Evolutionary conservation across 2,888 invertebrate genomes (phyloP).

Genomic region (Uropetala carovei): DNA sequence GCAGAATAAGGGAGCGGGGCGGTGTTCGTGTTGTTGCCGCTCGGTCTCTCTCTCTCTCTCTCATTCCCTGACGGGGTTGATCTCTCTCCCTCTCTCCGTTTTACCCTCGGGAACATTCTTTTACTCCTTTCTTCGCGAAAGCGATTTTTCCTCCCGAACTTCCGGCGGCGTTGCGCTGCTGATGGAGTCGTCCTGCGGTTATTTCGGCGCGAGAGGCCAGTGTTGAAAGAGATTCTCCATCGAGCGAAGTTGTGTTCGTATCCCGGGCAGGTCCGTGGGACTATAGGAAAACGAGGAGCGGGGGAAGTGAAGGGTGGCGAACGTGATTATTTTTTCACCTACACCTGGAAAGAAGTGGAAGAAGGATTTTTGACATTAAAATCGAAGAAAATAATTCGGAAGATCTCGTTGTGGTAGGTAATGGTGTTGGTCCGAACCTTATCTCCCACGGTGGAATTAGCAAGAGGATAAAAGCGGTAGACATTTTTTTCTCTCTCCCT

Average conservation of each 20-base stretch:
- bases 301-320: too few species aligned
- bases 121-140: slow-evolving; percentile 15
- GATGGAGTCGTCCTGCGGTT: not conserved
- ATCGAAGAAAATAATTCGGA: not conserved
- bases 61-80: not conserved
- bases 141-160: slow-evolving; percentile 20
- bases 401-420: slow-evolving; percentile 57
- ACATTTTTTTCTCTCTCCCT: too few species aligned
- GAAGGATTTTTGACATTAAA: too few species aligned
- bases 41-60: not conserved
- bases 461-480: not conserved
- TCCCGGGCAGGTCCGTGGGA: too few species aligned
- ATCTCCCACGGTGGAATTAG: not conserved
- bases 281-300: too few species aligned
- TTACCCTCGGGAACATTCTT: too few species aligned
- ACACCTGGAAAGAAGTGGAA: too few species aligned
- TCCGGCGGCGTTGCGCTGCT: not conserved
- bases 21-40: not conserved
- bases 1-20: not conserved
- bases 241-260: too few species aligned
- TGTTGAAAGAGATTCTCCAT: not conserved
- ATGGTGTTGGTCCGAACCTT: slow-evolving; percentile 49
- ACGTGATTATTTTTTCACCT: too few species aligned
- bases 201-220: not conserved
- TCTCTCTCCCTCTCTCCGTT: too few species aligned